Evolutionary conservation across 2,888 invertebrate species (phyloP).

Genomic region (Mythimna albipuncta): DNA sequence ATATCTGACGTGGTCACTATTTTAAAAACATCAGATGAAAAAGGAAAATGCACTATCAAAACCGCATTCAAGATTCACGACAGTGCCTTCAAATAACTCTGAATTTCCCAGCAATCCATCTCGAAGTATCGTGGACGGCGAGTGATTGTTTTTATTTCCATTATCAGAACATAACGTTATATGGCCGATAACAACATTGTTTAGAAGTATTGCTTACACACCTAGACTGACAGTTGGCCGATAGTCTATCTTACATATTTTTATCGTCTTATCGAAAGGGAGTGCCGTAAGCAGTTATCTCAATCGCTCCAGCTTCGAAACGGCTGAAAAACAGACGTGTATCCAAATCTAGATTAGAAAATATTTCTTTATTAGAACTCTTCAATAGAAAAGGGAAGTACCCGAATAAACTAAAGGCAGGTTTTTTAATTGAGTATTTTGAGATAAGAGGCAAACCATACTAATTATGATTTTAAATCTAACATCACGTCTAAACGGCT

Average conservation of each 20-base stretch:
- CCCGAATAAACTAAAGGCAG: too few relatives aligned
- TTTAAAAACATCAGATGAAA: not conserved
- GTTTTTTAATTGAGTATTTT: too few relatives aligned
- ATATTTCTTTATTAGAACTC: too few relatives aligned
- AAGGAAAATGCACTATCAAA: not conserved
- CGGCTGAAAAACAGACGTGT: not conserved
- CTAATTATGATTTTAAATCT: too few relatives aligned
- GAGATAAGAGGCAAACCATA: too few relatives aligned
- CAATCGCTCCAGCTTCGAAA: constrained; percentile 13
- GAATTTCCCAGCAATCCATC: constrained; percentile 34
- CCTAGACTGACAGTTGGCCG: constrained; percentile 58
- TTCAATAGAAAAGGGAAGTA: too few relatives aligned
- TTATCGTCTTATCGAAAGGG: constrained; percentile 23
- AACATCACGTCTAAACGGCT: too few relatives aligned
- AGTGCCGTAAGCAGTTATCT: constrained; percentile 19
- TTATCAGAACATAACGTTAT: constrained; percentile 18
- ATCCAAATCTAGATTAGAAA: too few relatives aligned
- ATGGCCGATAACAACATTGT: constrained; percentile 54
- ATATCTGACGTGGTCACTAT: too few relatives aligned
- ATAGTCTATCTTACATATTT: constrained; percentile 51
- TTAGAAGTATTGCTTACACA: constrained; percentile 31
- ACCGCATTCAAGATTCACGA: constrained; percentile 1
- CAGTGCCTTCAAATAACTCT: constrained; percentile 17
- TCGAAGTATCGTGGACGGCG: not conserved
- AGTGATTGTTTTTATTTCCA: constrained; percentile 10